phyloP scores from a whole-genome alignment of 1,140 invertebrate genomes.

The Anthonomus grandis region DNA sequence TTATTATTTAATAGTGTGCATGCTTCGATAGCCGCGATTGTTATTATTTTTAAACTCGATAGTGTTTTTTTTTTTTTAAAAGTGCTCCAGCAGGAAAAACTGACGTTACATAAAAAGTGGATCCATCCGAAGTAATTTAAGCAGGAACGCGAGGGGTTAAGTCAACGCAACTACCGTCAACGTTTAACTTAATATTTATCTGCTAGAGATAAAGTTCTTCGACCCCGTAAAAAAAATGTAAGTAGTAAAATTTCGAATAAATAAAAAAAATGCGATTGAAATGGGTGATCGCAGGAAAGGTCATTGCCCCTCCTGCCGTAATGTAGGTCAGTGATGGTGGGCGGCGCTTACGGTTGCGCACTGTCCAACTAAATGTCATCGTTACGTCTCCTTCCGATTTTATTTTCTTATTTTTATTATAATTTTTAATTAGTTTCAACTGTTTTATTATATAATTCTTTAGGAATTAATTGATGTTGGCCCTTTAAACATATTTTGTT shows the following conservation, averaged over 20 bases:
- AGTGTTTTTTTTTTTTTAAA: too few relatives aligned
- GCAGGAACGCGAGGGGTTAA: too few relatives aligned
- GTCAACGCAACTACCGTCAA: too few relatives aligned
- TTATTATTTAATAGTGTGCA: not conserved
- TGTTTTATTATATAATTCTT: too few relatives aligned
- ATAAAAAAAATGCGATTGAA: slow-evolving; percentile 8
- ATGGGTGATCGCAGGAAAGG: slow-evolving; percentile 29
- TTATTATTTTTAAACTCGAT: too few relatives aligned
- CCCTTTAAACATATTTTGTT: too few relatives aligned
- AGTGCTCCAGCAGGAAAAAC: too few relatives aligned
- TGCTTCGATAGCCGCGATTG: not conserved
- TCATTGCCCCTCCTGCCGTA: slow-evolving; percentile 43
- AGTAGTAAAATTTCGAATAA: slow-evolving; percentile 13
- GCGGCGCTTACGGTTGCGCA: slow-evolving; percentile 42
- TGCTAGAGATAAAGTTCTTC: slow-evolving; percentile 16
- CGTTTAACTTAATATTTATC: slow-evolving; percentile 11
- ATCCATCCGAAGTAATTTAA: not conserved
- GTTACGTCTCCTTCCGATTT: too few relatives aligned
- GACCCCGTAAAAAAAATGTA: slow-evolving; percentile 33
- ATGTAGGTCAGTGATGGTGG: slow-evolving; percentile 49
- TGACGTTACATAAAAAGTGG: not conserved
- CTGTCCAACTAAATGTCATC: slow-evolving; percentile 33
- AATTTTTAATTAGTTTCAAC: too few relatives aligned
- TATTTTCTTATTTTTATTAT: too few relatives aligned
- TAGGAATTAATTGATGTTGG: too few relatives aligned